These are phyloP conservation scores for Hemistola chrysoprasaria DNA, from an alignment of 2,888 invertebrate genomes.

Conservation along the genomic window DNA sequence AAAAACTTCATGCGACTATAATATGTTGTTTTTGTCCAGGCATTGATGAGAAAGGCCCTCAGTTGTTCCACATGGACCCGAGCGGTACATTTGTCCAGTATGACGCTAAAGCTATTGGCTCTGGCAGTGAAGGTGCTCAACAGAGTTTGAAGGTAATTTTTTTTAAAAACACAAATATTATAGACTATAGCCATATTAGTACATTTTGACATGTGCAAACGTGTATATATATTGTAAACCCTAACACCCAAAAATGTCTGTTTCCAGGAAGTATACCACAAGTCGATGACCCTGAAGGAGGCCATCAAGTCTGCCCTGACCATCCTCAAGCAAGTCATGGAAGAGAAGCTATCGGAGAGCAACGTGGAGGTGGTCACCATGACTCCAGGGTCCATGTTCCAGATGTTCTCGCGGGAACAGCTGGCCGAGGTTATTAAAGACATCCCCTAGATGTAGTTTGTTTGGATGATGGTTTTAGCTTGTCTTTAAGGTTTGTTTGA, in stretches of 20 bases:
- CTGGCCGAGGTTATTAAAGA: slow-evolving; percentile 94
- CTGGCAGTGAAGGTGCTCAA: slow-evolving; percentile 99
- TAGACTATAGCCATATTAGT: no score
- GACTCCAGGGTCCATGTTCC: slow-evolving; percentile 91
- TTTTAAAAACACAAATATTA: slow-evolving; percentile 5
- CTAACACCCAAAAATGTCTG: no score
- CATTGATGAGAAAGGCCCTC: slow-evolving; percentile 96
- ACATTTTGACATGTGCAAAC: no score
- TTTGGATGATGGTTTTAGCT: slow-evolving; percentile 13
- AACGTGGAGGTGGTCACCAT: slow-evolving; percentile 99
- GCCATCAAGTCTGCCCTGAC: slow-evolving; percentile 95
- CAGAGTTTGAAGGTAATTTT: slow-evolving; percentile 87
- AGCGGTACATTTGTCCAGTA: slow-evolving; percentile 99
- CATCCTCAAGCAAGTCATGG: slow-evolving; percentile 99
- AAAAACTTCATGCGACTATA: no score
- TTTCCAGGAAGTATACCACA: slow-evolving; percentile 84
- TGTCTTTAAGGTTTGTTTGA: slow-evolving; percentile 9
- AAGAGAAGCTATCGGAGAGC: slow-evolving; percentile 97
- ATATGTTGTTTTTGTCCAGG: slow-evolving; percentile 44
- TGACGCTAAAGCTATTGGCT: slow-evolving; percentile 99
- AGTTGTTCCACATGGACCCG: slow-evolving; percentile 99
- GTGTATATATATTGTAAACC: no score
- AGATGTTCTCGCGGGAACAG: slow-evolving; percentile 95
- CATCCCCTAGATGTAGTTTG: slow-evolving; percentile 77
- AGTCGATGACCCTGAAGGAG: slow-evolving; percentile 96